Base-by-base conservation (phyloP, 2,888 invertebrate genomes). In the Branchinecta sandiegonensis region DNA sequence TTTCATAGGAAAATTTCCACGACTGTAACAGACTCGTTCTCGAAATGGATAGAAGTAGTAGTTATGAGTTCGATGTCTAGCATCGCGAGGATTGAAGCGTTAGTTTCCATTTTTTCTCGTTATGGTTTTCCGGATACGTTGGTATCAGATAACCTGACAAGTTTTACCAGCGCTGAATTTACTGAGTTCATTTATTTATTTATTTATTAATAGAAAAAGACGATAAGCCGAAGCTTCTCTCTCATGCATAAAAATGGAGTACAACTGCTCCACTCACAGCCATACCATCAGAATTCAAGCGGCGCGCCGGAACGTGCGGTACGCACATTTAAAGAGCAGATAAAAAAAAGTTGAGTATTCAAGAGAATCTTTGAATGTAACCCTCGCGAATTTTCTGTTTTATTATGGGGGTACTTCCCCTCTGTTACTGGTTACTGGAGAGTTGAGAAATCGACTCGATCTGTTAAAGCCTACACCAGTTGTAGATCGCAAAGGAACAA, bases 321-420 rank as follows among this genome's bases (percentile, higher is more conserved):
- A 48, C 50, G 50, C 50, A 48, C 50, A n/a, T 48, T 48, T 48
- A 48, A 48, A 48, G 50, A 48, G 50, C 50, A 48, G n/a, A 48
- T 48, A n/a, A 48, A 48, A 48, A 48, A 48, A 48, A n/a, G 11
- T 48, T 48, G n/a, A n/a, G 11, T 11, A n/a, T 48, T 48, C 50
- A 48, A 48, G n/a, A 11, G 50, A 48, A 48, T n/a, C 11, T 11
- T 48, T 48, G 50, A 48, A 48, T 48, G 50, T 48, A 48, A 11
- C n/a, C 50, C 50, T 48, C n/a, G n/a, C 50, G n/a, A 48, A n/a
- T 48, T 48, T 48, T 11, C n/a, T 48, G 11, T 48, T 48, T n/a
- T n/a, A 48, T 48, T 48, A 48, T 48, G 11, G 50, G 11, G 50
- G 50, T 48, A 48, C 50, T 48, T n/a, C 50, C 11, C 50, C n/a